Base-by-base conservation (phyloP, 1,140 invertebrate species). In the Bombus vancouverensis region DNA sequence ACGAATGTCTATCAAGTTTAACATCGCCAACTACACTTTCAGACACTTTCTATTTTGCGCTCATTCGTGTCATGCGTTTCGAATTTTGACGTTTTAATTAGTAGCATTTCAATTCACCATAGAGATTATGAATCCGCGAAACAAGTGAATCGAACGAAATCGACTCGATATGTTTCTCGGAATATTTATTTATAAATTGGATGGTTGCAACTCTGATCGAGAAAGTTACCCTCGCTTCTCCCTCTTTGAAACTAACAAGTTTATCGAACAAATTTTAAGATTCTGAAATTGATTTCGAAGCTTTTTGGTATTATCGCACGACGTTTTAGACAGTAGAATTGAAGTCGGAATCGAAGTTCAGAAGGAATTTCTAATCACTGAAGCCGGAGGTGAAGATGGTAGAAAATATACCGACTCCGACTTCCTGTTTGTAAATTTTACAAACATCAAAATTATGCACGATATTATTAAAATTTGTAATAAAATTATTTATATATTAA, bases 21-120 rank as follows among this genome's bases (percentile, higher is more conserved):
- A 83, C 57, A 18, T 75, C 70, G 47, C 18, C 47, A 32, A 57
- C 32, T 39, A 10, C 37, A 32, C 66, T 59, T 47, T 25, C 47
- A 81, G 68, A 42, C 68, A 72, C 39, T 18, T 59, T 28, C 5
- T 18, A 53, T 53, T 22, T 53, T 53, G 1, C 47, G 47, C 57
- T 8, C 25, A 37, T 25, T 47, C 66, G 79, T n/a, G 66, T 34
- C 32, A 22, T 22, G 62, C 42, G 65, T 47, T 57, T 34, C 68
- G n/a, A 72, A 62, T 62, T 81, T 72, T 42, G 68, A 72, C 53
- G 47, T 59, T 73, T 72, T 73, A 73, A 73, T 72, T 44, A 81
- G 68, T 25, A 37, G 39, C 32, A 47, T 68, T 79, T 68, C 76
- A 47, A 37, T 68, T 68, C 28, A n/a, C 6, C 37, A 1, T 6